A percentile compares a stretch with the other conserved stretches of the same genome.
Conservation (phyloP, 2,113 vertebrate species). For the Leucopsar rothschildi region DNA sequence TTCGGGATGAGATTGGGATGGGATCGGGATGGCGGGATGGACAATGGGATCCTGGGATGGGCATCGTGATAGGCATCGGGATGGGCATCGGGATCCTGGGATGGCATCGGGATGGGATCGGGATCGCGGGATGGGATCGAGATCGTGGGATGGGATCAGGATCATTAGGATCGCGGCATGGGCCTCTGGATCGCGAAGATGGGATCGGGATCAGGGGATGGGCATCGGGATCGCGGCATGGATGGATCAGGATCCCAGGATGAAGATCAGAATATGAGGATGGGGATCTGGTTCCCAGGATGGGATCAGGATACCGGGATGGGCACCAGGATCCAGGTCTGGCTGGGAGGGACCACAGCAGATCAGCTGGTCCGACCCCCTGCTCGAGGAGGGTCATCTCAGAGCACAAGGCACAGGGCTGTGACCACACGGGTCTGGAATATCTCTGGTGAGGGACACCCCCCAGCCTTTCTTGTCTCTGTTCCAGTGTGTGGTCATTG, state of each 20-base stretch:
- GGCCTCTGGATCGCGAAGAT: too few species aligned
- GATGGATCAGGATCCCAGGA: accelerated
- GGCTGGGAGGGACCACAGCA: accelerated
- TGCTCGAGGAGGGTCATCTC: neutral
- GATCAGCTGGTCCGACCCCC: neutral
- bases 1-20: too few species aligned
- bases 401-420: accelerated
- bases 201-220: too few species aligned
- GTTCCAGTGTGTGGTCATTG: neutral
- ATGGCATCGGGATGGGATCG: too few species aligned
- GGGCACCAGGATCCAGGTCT: neutral
- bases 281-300: too few species aligned
- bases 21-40: neutral
- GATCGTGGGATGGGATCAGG: too few species aligned
- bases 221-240: accelerated
- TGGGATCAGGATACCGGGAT: neutral
- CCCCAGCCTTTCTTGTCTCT: neutral
- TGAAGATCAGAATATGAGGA: accelerated
- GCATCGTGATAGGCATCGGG: too few species aligned
- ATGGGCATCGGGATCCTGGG: too few species aligned
- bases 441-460: neutral
- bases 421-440: neutral
- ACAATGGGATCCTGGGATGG: too few species aligned
- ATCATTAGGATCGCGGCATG: too few species aligned
- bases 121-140: too few species aligned